Evolutionary conservation across 1,140 invertebrate species (phyloP), one percentile per base, ranked within the genome.

Genomic region (Cotesia glomerata): DNA sequence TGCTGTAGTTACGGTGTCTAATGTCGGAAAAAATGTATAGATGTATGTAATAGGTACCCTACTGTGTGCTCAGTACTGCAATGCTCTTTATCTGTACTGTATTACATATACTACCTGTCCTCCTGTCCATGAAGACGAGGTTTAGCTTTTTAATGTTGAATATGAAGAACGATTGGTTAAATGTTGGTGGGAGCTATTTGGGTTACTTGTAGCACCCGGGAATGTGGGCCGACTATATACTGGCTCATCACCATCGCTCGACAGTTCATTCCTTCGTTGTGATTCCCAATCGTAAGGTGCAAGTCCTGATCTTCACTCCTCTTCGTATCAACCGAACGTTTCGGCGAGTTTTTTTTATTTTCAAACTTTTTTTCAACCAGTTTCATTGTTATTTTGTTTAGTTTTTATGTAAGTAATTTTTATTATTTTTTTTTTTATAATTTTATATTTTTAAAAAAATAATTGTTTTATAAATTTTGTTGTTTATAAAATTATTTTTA

Each of bases 201-300:
- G 85, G 85, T 87, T 87, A 87, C 83, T 85, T 80, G 84, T 84
- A 83, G 80, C 84, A 85, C 74, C 79, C 82, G 85, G 80, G 85
- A 87, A 87, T 87, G 85, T 87, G 84, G 84, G 85, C 85, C 84
- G 85, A 84, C 78, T 87, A 87, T 87, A 87, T 87, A 87, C 85
- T 80, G 80, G 82, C 83, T 83, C 84, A 82, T 80, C 80, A 80
- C 78, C 75, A 80, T 80, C 79, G 74, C 74, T 77, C 73, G 82
- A 74, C 83, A 85, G 83, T 85, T 86, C 84, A 86, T 86, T 87
- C 84, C 80, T 81, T 82, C 80, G 79, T 81, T 75, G 82, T 80
- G 81, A 79, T 83, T 80, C 80, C 74, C 67, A 78, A 80, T 81
- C 79, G 78, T 78, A 81, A 77, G 80, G 76, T 77, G 39, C 7